Base-by-base conservation (phyloP, 2,888 invertebrate species). In the Sinohyriopsis cumingii region DNA sequence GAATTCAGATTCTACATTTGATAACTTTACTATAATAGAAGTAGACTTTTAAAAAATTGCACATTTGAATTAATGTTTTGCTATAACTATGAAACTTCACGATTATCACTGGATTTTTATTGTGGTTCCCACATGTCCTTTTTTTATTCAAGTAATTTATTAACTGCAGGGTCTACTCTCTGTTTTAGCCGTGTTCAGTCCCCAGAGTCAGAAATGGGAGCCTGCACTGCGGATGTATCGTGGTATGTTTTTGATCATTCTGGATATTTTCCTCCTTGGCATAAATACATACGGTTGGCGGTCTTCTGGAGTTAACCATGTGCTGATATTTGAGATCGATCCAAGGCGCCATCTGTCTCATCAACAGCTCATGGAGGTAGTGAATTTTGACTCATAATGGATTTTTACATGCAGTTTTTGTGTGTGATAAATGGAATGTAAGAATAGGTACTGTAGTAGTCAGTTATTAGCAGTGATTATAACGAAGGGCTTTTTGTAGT, bases 271-370 rank as follows among this genome's bases (percentile, higher is more conserved):
- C 89, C 92, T 98, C 55, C 95, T 98, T 91, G 98, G 98, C 45
- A 94, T 98, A 65, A 98, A 98, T 88, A 96, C 98, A 0, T 98
- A 98, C 89, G 98, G 98, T 9, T 98, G 98, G 98, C 92, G 98
- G 77, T 96, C 97, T 0, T 97, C 97, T 0, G 98, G 99, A 5
- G 98, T 99, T 20, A 98, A 98, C 91, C 98, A 99, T 89, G 98
- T 99, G 0, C 92, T 99, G 3, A 99, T 99, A 82, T 99, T 99
- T 90, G 98, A 98, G 89, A 91, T 99, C 84, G 98, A 99, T 90
- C 98, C 98, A 0, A 92, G 98, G 70, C 96, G 97, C 90, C 97
- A 98, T 90, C 91, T 92, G 19, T 90, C 91, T 0, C 97, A 98
- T 83, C 97, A 98, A 86, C 96, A 98, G 91, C 92, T 99, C 59